Percentiles rank a stretch among this genome's conserved stretches.
Conservation (phyloP, 2,797 vertebrate species). For the Podarcis lilfordi region DNA sequence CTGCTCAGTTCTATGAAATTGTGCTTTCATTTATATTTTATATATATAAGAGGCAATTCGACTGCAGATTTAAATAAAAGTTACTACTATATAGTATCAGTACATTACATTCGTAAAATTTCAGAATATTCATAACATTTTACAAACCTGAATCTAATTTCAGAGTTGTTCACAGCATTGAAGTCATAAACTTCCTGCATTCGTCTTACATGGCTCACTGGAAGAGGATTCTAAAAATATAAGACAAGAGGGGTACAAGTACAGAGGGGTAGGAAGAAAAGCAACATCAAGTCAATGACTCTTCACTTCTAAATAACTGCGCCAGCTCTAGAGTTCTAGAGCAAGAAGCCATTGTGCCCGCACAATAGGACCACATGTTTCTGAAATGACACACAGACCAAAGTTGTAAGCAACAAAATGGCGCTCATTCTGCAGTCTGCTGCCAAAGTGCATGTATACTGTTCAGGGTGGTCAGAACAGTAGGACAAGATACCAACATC, state of each 20-base stretch:
- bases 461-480: not conserved
- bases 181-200: slow-evolving; percentile 94
- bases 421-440: not conserved
- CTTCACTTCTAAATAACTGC: not conserved
- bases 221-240: slow-evolving; percentile 83
- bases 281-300: not conserved
- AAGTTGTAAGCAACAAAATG: not conserved
- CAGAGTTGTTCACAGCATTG: slow-evolving; percentile 86
- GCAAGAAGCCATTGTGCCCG: not conserved
- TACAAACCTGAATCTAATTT: slow-evolving; percentile 93
- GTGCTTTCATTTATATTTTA: not conserved
- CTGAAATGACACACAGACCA: not conserved
- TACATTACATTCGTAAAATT: not conserved
- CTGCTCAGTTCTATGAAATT: not conserved
- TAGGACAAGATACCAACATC: not conserved
- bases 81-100: not conserved
- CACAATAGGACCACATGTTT: not conserved
- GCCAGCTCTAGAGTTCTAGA: not conserved
- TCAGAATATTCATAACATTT: not conserved
- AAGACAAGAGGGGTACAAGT: slow-evolving; percentile 36
- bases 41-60: not conserved
- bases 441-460: not conserved
- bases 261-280: not conserved
- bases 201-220: slow-evolving; percentile 86
- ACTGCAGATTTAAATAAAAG: not conserved